phyloP scores from a whole-genome alignment of 2,113 vertebrate species.

The Nothoprocta perdicaria region DNA sequence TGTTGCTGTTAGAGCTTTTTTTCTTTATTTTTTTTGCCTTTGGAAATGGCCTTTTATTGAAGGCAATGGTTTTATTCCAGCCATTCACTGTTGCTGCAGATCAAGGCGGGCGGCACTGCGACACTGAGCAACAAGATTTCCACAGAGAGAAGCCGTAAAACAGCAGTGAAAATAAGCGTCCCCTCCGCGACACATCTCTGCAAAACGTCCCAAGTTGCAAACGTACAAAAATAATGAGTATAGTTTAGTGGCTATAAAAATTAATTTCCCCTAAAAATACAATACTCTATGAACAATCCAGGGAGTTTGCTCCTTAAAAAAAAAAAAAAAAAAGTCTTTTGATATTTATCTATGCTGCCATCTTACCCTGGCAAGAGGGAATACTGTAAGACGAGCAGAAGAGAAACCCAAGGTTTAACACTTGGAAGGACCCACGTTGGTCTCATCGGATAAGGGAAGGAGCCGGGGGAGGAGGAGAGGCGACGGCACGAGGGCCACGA shows the following conservation, averaged over 20 bases:
- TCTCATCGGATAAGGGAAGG: neutral
- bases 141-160: constrained; percentile 36
- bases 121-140: constrained; percentile 35
- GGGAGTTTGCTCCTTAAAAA: constrained; percentile 51
- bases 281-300: constrained; percentile 68
- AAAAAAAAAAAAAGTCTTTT: constrained; percentile 42
- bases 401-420: constrained; percentile 27
- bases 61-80: neutral
- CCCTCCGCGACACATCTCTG: constrained; percentile 22
- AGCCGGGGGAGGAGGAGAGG: neutral
- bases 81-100: neutral
- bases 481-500: constrained; percentile 1
- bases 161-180: constrained; percentile 26
- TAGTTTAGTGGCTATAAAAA: constrained; percentile 79
- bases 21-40: neutral
- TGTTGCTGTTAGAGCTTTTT: neutral
- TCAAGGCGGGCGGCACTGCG: neutral
- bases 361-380: constrained; percentile 32
- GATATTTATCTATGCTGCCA: constrained; percentile 14
- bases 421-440: neutral
- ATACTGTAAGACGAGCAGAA: neutral
- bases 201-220: constrained; percentile 55
- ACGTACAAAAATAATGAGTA: constrained; percentile 81
- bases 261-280: constrained; percentile 79
- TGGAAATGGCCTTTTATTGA: constrained; percentile 5